Conservation (phyloP, 2,888 invertebrate genomes). For the Anagyrus pseudococci region DNA sequence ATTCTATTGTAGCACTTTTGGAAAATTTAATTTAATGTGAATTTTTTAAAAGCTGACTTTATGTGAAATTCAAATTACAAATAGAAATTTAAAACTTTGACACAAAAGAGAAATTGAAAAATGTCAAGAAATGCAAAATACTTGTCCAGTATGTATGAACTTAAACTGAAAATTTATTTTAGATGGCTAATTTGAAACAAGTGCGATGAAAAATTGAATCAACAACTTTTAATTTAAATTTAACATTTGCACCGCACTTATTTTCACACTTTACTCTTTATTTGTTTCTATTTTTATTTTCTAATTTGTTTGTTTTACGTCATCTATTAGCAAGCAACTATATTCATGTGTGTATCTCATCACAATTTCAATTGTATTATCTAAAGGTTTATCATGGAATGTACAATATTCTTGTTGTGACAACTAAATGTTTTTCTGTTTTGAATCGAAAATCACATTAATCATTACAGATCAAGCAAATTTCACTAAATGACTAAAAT, state of each 20-base stretch:
- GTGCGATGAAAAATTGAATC: constrained; percentile 10
- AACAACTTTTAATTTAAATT: too few species aligned
- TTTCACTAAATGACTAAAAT: constrained; percentile 11
- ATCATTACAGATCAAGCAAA: constrained; percentile 7
- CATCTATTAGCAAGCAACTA: not conserved
- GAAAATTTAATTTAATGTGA: too few species aligned
- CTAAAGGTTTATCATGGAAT: not conserved
- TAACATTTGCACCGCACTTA: not conserved
- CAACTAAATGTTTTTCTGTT: too few species aligned
- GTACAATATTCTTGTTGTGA: too few species aligned
- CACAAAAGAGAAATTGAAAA: constrained; percentile 11
- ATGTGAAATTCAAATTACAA: constrained; percentile 8
- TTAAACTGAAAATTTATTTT: not conserved
- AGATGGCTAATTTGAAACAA: constrained; percentile 24
- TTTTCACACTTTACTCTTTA: too few species aligned
- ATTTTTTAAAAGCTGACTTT: not conserved
- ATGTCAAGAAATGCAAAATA: constrained; percentile 20
- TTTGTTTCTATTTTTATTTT: too few species aligned
- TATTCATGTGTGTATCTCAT: constrained; percentile 5
- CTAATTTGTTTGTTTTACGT: not conserved
- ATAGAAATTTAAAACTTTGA: constrained; percentile 8
- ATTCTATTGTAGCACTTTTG: not conserved
- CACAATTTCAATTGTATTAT: not conserved
- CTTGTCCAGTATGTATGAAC: constrained; percentile 22
- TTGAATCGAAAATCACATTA: constrained; percentile 11